Conservation (phyloP, 2,113 vertebrate genomes). For the Percina caprodes region DNA sequence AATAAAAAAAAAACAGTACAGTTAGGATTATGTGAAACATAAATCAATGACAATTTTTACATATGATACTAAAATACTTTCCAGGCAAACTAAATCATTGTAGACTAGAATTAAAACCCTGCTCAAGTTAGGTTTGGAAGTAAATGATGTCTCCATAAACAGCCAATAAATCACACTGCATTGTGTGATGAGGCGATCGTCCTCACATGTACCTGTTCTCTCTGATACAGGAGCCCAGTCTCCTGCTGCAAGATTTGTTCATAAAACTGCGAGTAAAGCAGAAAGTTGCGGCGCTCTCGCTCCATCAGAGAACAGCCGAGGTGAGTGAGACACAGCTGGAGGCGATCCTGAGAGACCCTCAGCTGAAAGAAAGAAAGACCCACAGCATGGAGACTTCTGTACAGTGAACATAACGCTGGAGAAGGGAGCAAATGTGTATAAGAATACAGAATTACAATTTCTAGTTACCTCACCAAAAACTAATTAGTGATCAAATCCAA, state of each 20-base stretch:
- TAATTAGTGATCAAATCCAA: neutral
- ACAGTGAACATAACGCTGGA: neutral
- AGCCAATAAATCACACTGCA: neutral
- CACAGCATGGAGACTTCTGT: neutral
- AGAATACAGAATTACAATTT: neutral
- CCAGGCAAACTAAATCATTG: neutral
- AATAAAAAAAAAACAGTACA: neutral
- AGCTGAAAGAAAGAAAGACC: conserved; percentile 62
- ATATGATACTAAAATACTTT: neutral
- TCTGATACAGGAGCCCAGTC: conserved; percentile 76
- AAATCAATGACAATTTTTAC: neutral
- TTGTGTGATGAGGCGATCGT: neutral
- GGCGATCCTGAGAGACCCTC: conserved; percentile 73
- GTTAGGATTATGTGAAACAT: neutral
- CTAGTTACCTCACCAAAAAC: neutral
- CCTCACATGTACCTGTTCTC: conserved; percentile 69
- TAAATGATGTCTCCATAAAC: neutral
- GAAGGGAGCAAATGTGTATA: neutral
- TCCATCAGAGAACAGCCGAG: conserved; percentile 80
- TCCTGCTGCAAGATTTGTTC: conserved; percentile 82
- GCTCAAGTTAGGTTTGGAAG: neutral
- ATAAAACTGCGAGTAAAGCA: conserved; percentile 84
- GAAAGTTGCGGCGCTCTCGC: conserved; percentile 81
- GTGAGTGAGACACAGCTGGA: conserved; percentile 78
- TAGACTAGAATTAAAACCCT: neutral